Base-by-base conservation (phyloP, 2,113 vertebrate genomes). In the Eidolon helvum region DNA sequence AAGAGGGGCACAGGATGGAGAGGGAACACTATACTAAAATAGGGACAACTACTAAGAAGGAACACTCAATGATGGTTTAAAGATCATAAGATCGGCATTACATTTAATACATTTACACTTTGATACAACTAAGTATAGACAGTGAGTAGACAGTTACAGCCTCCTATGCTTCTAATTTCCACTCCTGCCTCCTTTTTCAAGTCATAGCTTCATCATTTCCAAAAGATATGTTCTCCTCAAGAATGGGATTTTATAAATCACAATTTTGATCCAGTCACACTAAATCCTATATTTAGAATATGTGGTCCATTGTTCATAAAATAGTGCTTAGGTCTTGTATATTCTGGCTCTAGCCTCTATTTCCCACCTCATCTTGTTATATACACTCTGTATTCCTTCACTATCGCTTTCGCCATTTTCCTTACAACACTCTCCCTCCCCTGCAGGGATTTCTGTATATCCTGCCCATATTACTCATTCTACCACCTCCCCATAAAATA, bases 361-460 rank as follows among this genome's bases (percentile, higher is more conserved):
- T 65, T 18, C 48, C 21, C 7, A 43, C 6, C 14, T 83, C 8
- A 7, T 9, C 26, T 59, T 26, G 21, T 30, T 66, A 1, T 11
- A 11, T 12, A 26, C 0, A 6, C 69, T 28, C 40, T 59, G 14
- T 11, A 2, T n/a, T 59, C 19, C 9, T 33, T 30, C 40, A 71
- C 1, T 43, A 11, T 8, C 43, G 26, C 30, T 66, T 59, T 55
- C 28, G 16, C 8, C 33, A 22, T 1, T 68, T n/a, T 38, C 57
- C 4, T 48, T 4, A 16, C 0, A 11, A 6, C 6, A 7, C 2
- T 22, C 5, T 22, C n/a, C 48, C 57, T 75, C 10, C 3, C 22
- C 71, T 84, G n/a, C 18, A 57, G 18, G 4, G 0, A 66, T 87
- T 93, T 90, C 30, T 71, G 11, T 50, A 10, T n/a, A 59, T 57